Conservation (phyloP, 35 echinoderm and acorn worm species). For the Amphiura filiformis region DNA sequence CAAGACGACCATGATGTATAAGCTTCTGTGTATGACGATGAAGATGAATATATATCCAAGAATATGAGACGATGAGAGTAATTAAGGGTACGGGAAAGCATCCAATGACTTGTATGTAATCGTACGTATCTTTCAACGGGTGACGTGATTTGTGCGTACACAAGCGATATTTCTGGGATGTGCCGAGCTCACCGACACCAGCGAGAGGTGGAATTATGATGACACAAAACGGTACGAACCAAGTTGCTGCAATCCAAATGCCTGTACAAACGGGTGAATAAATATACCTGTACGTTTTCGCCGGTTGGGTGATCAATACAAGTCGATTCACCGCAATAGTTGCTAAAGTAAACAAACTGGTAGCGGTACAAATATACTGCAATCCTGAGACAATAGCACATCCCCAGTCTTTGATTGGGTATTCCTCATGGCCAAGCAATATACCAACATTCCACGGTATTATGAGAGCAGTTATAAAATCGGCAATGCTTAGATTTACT, state of each 20-base stretch:
- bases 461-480: conserved; percentile 46
- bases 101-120: conserved; percentile 43
- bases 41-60: conserved; percentile 61
- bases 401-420: conserved; percentile 28
- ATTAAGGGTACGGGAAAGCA: conserved; percentile 65
- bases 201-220: conserved; percentile 56
- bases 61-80: conserved; percentile 71
- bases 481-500: conserved; percentile 80
- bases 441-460: neutral
- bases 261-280: conserved; percentile 31
- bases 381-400: conserved; percentile 42
- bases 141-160: conserved; percentile 72
- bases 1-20: no score
- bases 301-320: conserved; percentile 44
- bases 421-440: conserved; percentile 8
- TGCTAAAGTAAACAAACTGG: conserved; percentile 70
- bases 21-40: conserved; percentile 52
- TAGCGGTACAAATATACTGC: conserved; percentile 45
- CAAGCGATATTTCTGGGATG: conserved; percentile 52
- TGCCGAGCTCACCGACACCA: conserved; percentile 62
- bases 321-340: conserved; percentile 68
- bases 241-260: conserved; percentile 44
- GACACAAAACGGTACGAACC: conserved; percentile 48
- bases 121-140: conserved; percentile 53
- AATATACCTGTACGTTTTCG: conserved; percentile 23